These are phyloP conservation scores for Scolanthus callimorphus DNA, from an alignment of 92 coral and sea anemone genomes.

Conservation along the genomic window DNA sequence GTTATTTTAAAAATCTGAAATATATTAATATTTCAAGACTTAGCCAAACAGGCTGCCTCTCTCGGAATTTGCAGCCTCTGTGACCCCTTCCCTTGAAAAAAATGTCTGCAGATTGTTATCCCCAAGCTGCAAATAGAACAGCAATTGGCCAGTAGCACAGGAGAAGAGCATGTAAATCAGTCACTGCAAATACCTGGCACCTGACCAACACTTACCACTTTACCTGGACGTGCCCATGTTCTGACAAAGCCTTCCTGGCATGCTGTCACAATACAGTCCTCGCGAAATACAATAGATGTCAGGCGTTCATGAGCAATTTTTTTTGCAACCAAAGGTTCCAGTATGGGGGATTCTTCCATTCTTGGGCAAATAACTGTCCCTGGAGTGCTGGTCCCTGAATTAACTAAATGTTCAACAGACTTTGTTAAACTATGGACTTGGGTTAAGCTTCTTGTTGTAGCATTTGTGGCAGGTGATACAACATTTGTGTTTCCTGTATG, in stretches of 20 bases:
- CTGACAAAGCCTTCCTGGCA: constrained; percentile 97
- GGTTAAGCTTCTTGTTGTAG: constrained; percentile 76
- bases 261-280: constrained; percentile 94
- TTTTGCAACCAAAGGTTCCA: constrained; percentile 96
- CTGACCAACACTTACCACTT: constrained; percentile 88
- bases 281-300: constrained; percentile 81
- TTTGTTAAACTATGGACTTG: constrained; percentile 84
- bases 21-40: no score
- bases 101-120: no score
- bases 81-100: no score
- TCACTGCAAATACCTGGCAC: neutral
- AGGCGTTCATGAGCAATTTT: constrained; percentile 94
- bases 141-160: no score
- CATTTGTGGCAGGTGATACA: constrained; percentile 60
- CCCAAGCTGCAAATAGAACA: no score
- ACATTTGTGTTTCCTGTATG: constrained; percentile 54
- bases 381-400: constrained; percentile 67
- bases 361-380: constrained; percentile 90
- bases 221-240: constrained; percentile 99
- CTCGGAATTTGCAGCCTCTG: no score
- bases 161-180: neutral
- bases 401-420: constrained; percentile 85
- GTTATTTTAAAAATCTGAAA: no score
- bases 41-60: no score
- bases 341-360: constrained; percentile 81